Evolutionary conservation across 2,113 vertebrate genomes (phyloP), one percentile per base, ranked within the genome.

Genomic region (Otocyon megalotis): DNA sequence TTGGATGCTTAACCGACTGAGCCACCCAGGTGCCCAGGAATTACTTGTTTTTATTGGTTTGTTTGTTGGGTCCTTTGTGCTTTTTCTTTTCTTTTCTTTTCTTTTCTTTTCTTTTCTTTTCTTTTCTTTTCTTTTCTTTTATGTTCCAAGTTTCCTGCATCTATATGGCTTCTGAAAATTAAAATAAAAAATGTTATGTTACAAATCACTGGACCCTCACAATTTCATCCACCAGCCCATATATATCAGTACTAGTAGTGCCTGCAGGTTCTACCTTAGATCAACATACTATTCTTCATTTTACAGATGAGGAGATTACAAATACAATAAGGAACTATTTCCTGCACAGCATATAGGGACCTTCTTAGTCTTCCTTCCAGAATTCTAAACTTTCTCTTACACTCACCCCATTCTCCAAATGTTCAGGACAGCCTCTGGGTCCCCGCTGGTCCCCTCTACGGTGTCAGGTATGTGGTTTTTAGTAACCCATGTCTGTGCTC

Each of bases 41-140:
- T 94, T 62, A 50, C 22, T 71, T 72, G 69, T 2, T 94, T 93
- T 90, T 76, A 85, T 76, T 93, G 60, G 37, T 85, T 85, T 53
- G 14, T 93, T 81, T 83, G 35, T 43, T 83, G 16, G 32, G 26
- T 84, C 28, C 17, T 84, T 94, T 88, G 30, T 90, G 76, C 22
- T 63, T 93, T 69, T 35, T 54, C 28, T 53, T 24, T 43, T 43
- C n/a, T 43, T 43, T 43, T 43, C 28, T 54, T 35, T 53, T 20
- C n/a, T 43, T 43, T 43, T 43, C 28, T 54, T 35, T 53, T 20
- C n/a, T 43, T 43, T 43, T 43, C 28, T 54, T 35, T 53, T 20
- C n/a, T n/a, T n/a, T n/a, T n/a, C n/a, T n/a, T n/a, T n/a, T n/a
- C n/a, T 43, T 43, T 43, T 43, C 28, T 54, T 35, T 53, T 20